Percentiles rank a stretch among this genome's conserved stretches.
Evolutionary conservation across 2,113 vertebrate genomes (phyloP).

Genomic region (Nothoprocta pentlandii): DNA sequence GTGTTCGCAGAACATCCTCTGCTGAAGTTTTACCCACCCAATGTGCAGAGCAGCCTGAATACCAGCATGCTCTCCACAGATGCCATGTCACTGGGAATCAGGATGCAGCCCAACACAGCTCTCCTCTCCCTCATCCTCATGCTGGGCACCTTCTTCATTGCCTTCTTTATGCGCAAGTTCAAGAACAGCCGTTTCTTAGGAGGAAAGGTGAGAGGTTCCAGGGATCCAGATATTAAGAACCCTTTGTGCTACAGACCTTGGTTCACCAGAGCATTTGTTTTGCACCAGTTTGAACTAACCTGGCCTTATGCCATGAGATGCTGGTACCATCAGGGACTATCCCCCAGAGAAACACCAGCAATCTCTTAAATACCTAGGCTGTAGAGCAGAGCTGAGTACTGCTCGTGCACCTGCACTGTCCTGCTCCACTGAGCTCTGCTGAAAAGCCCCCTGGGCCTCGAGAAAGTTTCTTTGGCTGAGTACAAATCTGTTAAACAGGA

Average conservation of each 20-base stretch:
- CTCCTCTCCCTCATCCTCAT: conserved; percentile 96
- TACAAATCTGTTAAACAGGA: background rate
- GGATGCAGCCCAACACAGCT: conserved; percentile 96
- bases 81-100: conserved; percentile 46
- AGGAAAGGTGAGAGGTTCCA: conserved; percentile 86
- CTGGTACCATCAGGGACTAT: accelerated
- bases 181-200: conserved; percentile 97
- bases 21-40: conserved; percentile 86
- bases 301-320: background rate
- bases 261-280: background rate
- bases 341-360: background rate
- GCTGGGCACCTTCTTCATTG: conserved; percentile 96
- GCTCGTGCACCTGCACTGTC: background rate
- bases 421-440: background rate
- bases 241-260: background rate
- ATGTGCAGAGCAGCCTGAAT: conserved; percentile 55
- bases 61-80: conserved; percentile 55
- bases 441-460: background rate
- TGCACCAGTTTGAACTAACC: too few relatives aligned
- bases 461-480: background rate
- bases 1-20: conserved; percentile 95
- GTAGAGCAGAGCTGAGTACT: background rate
- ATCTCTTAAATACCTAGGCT: background rate
- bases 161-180: conserved; percentile 97
- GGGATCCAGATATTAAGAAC: background rate